phyloP scores from a whole-genome alignment of 2,797 vertebrate species.

The Acipenser oxyrinchus region DNA sequence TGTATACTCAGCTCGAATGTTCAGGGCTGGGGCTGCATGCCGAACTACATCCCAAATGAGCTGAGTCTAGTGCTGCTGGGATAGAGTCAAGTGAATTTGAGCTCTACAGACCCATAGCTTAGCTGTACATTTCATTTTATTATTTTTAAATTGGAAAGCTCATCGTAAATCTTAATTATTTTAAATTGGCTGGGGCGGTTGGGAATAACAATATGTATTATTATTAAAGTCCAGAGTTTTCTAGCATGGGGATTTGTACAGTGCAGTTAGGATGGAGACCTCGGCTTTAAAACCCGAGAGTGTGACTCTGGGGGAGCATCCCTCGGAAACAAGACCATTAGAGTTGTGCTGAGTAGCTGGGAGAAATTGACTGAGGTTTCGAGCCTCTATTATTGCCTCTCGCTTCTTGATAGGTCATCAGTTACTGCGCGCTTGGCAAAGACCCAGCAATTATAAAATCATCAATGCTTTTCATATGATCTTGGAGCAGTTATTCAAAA shows the following conservation, averaged over 20 bases:
- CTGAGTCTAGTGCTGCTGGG: no score
- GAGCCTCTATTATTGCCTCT: no score
- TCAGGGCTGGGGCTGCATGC: neutral
- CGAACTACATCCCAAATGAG: neutral
- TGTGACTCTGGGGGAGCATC: neutral
- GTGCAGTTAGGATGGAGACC: neutral
- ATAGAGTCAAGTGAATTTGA: no score
- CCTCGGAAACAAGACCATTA: neutral
- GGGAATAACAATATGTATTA: constrained; percentile 7
- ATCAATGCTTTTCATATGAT: constrained; percentile 12
- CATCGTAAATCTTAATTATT: constrained; percentile 7
- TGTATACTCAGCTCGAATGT: neutral
- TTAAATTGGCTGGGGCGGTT: constrained; percentile 9
- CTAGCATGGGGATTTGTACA: neutral
- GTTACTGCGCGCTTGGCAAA: constrained; percentile 7
- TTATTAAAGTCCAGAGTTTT: neutral
- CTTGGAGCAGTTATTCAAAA: constrained; percentile 14
- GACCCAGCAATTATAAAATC: constrained; percentile 15
- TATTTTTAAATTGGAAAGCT: neutral
- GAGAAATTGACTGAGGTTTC: no score
- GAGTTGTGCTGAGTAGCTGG: no score
- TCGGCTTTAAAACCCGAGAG: neutral
- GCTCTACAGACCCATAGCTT: neutral
- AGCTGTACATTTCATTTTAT: neutral
- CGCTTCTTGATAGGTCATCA: neutral